Evolutionary conservation across 2,797 vertebrate genomes (phyloP).

Genomic region (Artibeus lituratus): DNA sequence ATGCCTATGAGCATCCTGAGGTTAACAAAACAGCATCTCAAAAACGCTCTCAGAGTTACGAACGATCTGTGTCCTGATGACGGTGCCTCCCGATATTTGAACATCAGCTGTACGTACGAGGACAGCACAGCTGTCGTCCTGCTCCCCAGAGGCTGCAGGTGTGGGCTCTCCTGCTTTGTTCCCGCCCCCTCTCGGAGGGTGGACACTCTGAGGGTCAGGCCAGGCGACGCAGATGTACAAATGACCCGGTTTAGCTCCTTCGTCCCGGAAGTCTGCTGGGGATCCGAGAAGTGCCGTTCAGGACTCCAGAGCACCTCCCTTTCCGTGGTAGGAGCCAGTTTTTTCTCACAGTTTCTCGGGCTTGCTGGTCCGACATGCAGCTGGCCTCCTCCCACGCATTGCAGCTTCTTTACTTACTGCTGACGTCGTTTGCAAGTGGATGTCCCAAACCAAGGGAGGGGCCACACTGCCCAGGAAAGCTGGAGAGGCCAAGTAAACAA

Average conservation of each 20-base stretch:
- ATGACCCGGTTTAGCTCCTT: background rate
- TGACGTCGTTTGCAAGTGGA: background rate
- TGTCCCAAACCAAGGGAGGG: background rate
- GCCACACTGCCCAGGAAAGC: rapidly evolving
- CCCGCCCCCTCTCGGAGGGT: background rate
- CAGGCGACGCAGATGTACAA: background rate
- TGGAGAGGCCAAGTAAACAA: background rate
- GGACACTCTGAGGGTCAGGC: background rate
- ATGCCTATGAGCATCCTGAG: background rate
- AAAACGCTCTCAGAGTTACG: background rate
- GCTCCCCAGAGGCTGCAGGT: background rate
- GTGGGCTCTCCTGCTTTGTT: rapidly evolving
- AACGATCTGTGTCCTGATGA: background rate
- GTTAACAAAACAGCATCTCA: background rate
- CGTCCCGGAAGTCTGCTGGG: background rate
- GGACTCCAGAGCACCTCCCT: rapidly evolving
- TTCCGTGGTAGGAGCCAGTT: rapidly evolving
- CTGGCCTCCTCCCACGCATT: rapidly evolving
- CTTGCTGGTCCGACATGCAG: rapidly evolving
- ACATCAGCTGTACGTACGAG: background rate
- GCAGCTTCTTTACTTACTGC: background rate
- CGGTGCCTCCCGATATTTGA: background rate
- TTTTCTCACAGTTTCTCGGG: background rate
- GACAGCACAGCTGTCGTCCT: rapidly evolving
- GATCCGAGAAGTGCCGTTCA: rapidly evolving